Evolutionary conservation across 2,113 vertebrate genomes (phyloP).

Genomic region (Cryptomyrus ogoouensis): DNA sequence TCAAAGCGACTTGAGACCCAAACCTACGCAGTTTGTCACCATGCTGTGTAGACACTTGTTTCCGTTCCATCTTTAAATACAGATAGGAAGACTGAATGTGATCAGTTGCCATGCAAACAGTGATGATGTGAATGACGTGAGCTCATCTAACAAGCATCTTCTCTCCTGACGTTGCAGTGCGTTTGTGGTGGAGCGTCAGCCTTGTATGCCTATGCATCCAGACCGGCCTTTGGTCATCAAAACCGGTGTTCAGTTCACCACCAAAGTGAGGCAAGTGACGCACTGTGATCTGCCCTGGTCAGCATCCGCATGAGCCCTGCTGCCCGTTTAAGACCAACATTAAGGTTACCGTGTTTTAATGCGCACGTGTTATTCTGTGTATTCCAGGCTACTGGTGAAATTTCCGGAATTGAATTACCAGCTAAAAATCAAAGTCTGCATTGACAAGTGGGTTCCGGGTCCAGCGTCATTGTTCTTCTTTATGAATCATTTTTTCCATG

Average conservation of each 20-base stretch:
- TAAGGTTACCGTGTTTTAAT: neutral
- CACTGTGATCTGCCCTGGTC: neutral
- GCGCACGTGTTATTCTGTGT: neutral
- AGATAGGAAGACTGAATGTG: neutral
- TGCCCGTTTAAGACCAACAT: neutral
- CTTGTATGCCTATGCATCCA: conserved; percentile 98
- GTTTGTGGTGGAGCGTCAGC: conserved; percentile 93
- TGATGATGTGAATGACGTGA: neutral
- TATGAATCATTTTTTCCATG: neutral
- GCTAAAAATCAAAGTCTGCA: conserved; percentile 99
- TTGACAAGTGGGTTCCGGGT: conserved; percentile 84
- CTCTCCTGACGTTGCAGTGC: conserved; percentile 60
- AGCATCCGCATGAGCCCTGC: neutral
- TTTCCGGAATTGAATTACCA: conserved; percentile 98
- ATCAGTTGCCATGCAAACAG: neutral
- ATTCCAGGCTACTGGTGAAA: conserved; percentile 85
- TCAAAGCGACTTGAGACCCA: neutral
- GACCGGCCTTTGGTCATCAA: conserved; percentile 96
- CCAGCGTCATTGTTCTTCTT: neutral
- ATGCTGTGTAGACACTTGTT: neutral
- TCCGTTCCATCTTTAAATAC: neutral
- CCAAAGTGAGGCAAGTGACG: conserved; percentile 85
- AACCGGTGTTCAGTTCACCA: conserved; percentile 96
- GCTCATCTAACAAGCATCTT: too few relatives aligned
- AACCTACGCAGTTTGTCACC: neutral